Percentiles rank a stretch among this genome's conserved stretches.
phyloP scores from a whole-genome alignment of 2,113 vertebrate genomes.

The Gorsachius goisagi region DNA sequence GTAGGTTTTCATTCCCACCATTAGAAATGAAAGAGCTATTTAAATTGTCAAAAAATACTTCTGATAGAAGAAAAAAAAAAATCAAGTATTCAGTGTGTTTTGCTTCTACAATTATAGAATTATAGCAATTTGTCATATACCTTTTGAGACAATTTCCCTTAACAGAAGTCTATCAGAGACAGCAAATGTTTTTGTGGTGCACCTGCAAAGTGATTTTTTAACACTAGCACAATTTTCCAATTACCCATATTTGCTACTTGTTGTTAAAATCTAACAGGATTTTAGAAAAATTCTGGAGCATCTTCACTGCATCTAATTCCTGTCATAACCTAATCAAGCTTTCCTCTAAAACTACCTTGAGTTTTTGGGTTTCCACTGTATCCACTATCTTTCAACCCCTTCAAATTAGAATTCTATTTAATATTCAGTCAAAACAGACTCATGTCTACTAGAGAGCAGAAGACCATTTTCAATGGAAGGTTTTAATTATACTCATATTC shows the following conservation, averaged over 20 bases:
- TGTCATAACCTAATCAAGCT: neutral
- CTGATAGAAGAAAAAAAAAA: neutral
- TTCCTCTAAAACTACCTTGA: neutral
- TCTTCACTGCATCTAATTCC: neutral
- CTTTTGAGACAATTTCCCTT: neutral
- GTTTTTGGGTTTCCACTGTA: neutral
- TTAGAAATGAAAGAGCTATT: neutral
- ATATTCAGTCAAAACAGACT: neutral
- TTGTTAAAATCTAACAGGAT: neutral
- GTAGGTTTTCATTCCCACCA: neutral
- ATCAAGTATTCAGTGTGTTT: neutral
- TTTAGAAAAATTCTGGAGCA: neutral
- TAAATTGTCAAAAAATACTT: neutral
- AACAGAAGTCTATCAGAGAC: neutral
- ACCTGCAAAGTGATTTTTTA: neutral
- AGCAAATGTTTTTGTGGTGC: neutral
- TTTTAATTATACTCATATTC: neutral
- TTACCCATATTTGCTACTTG: neutral
- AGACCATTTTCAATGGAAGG: neutral
- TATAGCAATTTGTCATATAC: neutral
- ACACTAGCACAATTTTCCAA: neutral
- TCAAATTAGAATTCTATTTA: neutral
- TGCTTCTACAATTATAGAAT: neutral
- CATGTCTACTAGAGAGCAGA: neutral
- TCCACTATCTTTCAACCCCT: neutral